Evolutionary conservation across 2,797 vertebrate genomes (phyloP).

Genomic region (Takifugu rubripes): DNA sequence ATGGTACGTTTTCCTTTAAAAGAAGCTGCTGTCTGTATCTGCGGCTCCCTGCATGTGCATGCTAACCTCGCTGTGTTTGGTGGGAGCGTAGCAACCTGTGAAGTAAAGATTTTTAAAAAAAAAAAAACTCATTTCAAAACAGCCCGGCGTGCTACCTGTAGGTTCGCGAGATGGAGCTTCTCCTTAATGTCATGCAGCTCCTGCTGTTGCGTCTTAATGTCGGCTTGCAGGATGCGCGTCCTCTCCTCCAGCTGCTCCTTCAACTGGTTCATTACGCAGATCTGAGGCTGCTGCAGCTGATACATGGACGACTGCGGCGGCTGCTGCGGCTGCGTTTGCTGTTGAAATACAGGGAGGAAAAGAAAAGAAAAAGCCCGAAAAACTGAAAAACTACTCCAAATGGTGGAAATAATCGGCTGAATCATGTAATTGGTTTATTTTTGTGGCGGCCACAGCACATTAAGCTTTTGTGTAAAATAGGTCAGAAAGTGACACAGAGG

Average conservation of each 20-base stretch:
- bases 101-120: too few species aligned
- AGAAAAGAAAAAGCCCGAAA: neutral
- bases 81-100: neutral
- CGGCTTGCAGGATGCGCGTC: constrained; percentile 82
- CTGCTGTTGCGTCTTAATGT: constrained; percentile 84
- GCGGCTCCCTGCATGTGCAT: neutral
- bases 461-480: constrained; percentile 14
- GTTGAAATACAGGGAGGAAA: constrained; percentile 41
- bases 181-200: constrained; percentile 86
- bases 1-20: neutral
- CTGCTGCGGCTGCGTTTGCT: constrained; percentile 55
- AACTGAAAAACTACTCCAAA: neutral
- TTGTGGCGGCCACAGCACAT: constrained; percentile 10
- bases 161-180: constrained; percentile 83
- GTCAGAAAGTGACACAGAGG: constrained; percentile 1
- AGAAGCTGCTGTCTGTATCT: neutral
- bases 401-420: constrained; percentile 9
- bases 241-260: constrained; percentile 86
- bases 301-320: constrained; percentile 70
- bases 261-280: constrained; percentile 85
- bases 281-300: constrained; percentile 78
- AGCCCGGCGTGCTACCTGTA: constrained; percentile 69
- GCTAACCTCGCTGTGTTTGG: neutral
- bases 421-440: constrained; percentile 13
- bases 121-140: too few species aligned